phyloP scores from a whole-genome alignment of 2,113 vertebrate genomes.

The Antigone vipio region DNA sequence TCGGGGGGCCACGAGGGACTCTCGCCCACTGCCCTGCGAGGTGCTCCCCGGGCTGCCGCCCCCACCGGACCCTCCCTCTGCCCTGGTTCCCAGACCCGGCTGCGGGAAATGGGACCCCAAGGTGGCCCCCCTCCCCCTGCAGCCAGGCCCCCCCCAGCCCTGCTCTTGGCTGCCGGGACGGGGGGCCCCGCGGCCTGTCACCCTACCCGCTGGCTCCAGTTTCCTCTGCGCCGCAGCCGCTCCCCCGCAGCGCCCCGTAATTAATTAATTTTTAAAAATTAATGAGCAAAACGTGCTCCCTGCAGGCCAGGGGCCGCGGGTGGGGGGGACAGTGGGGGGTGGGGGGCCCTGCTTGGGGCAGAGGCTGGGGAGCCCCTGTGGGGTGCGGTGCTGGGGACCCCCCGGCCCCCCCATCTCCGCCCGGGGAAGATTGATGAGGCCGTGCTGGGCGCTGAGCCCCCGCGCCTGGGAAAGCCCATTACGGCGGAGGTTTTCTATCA shows the following conservation, averaged over 20 bases:
- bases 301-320: neutral
- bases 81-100: neutral
- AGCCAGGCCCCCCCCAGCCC: neutral
- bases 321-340: neutral
- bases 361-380: too few relatives aligned
- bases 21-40: rapidly evolving
- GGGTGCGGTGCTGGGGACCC: neutral
- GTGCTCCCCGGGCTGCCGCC: neutral
- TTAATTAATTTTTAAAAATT: conserved; percentile 63
- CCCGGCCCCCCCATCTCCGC: neutral
- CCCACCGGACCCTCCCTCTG: neutral
- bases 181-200: conserved; percentile 33
- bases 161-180: neutral
- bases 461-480: conserved; percentile 48
- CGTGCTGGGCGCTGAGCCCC: neutral
- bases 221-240: conserved; percentile 14
- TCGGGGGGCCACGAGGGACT: neutral
- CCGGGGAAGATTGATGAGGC: conserved; percentile 43
- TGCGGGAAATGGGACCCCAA: neutral
- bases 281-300: conserved; percentile 49
- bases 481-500: conserved; percentile 70
- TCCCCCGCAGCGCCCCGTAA: conserved; percentile 26
- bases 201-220: conserved; percentile 41
- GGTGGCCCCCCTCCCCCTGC: neutral
- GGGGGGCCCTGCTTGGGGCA: too few relatives aligned